phyloP scores from a whole-genome alignment of 2,888 invertebrate species.

The Neocrepidodera transversa region DNA sequence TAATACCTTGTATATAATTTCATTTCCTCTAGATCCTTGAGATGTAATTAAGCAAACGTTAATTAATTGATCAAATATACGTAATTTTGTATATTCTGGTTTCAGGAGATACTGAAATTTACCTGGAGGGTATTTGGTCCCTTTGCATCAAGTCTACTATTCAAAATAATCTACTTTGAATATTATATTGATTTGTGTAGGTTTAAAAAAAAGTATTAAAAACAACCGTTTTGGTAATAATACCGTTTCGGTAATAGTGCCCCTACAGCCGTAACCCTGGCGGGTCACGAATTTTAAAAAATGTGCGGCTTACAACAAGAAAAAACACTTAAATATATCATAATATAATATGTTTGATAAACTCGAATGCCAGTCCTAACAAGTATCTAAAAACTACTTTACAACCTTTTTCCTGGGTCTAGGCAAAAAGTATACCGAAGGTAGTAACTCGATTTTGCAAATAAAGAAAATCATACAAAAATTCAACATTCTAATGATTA shows the following conservation, averaged over 20 bases:
- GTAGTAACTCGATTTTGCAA: constrained; percentile 29
- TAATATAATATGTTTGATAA: constrained; percentile 51
- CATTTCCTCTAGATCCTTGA: too few relatives aligned
- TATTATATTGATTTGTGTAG: too few relatives aligned
- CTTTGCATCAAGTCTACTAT: too few relatives aligned
- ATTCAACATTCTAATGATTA: constrained; percentile 4
- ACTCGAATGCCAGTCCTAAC: constrained; percentile 58
- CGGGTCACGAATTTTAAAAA: constrained; percentile 46
- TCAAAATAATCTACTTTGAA: too few relatives aligned
- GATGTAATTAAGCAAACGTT: too few relatives aligned
- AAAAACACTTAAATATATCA: constrained; percentile 59
- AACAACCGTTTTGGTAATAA: too few relatives aligned
- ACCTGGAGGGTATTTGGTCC: too few relatives aligned
- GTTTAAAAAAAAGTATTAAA: too few relatives aligned
- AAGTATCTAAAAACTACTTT: constrained; percentile 53
- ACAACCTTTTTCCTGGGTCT: constrained; percentile 37
- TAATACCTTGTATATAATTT: too few relatives aligned
- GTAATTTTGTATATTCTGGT: too few relatives aligned
- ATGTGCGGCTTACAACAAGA: constrained; percentile 58
- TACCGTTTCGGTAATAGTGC: constrained; percentile 9
- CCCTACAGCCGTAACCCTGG: constrained; percentile 56
- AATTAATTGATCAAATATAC: too few relatives aligned
- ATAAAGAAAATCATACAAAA: background rate
- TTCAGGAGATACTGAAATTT: too few relatives aligned
- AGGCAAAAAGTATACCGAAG: constrained; percentile 30